Evolutionary conservation across 2,888 invertebrate species (phyloP).

Genomic region (Aquatica leii): DNA sequence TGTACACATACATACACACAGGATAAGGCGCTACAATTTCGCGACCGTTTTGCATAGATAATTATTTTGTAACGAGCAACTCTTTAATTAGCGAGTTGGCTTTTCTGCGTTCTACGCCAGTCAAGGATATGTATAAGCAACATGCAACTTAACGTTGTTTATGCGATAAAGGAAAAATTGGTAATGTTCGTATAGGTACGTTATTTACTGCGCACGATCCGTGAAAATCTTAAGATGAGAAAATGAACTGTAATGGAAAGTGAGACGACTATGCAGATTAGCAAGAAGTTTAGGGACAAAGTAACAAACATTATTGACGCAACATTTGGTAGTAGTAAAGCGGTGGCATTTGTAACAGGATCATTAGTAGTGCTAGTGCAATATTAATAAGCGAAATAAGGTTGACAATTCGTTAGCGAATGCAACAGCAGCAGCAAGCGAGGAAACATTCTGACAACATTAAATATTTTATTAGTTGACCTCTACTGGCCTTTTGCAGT

Average conservation of each 20-base stretch:
- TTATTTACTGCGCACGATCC: constrained; percentile 19
- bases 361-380: constrained; percentile 18
- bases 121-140: constrained; percentile 18
- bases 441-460: constrained; percentile 37
- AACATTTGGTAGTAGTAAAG: neutral
- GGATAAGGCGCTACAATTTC: constrained; percentile 27
- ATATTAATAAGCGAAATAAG: constrained; percentile 15
- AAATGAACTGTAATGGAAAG: constrained; percentile 7
- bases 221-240: constrained; percentile 10
- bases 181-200: constrained; percentile 10
- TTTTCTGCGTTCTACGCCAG: constrained; percentile 11
- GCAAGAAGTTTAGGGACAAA: constrained; percentile 6
- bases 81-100: constrained; percentile 20
- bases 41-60: constrained; percentile 20
- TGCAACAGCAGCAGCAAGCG: constrained; percentile 43
- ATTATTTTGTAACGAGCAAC: constrained; percentile 22
- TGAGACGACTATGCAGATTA: neutral
- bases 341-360: constrained; percentile 8
- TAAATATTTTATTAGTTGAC: constrained; percentile 59
- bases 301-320: neutral
- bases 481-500: constrained; percentile 62
- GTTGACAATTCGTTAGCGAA: constrained; percentile 22
- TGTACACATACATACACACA: too few relatives aligned
- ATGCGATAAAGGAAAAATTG: neutral
- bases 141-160: constrained; percentile 11